Evolutionary conservation across 1,140 invertebrate genomes (phyloP).

Genomic region (Melipona quadrifasciata): DNA sequence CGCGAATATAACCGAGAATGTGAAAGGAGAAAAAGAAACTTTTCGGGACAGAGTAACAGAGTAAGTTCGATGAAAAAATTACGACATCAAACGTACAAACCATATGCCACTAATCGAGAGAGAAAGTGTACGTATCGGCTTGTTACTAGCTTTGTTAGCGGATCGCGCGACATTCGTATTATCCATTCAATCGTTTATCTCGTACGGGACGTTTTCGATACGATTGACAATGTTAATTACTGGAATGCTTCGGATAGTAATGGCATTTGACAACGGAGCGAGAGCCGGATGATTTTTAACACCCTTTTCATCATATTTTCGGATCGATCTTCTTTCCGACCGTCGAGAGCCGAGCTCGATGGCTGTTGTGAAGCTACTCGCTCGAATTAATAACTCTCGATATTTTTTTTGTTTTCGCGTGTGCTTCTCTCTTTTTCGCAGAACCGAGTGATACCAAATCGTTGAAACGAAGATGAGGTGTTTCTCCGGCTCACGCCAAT

Average conservation of each 20-base stretch:
- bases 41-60: too few relatives aligned
- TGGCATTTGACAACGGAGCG: background rate
- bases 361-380: background rate
- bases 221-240: background rate
- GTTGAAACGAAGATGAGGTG: background rate
- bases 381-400: constrained; percentile 20
- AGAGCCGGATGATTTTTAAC: background rate
- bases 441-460: background rate
- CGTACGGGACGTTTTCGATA: background rate
- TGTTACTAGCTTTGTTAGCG: background rate
- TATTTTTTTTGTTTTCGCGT: background rate
- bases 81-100: background rate
- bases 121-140: background rate
- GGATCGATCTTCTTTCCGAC: background rate
- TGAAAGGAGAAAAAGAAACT: too few relatives aligned
- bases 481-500: background rate
- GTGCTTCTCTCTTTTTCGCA: too few relatives aligned
- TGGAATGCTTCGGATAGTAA: background rate
- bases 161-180: background rate
- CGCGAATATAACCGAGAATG: too few relatives aligned
- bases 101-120: background rate
- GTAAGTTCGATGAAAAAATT: background rate
- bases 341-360: background rate
- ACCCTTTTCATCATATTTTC: background rate
- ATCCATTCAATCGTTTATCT: background rate